Evolutionary conservation across 2,888 invertebrate species (phyloP).

Genomic region (Archips xylosteana): DNA sequence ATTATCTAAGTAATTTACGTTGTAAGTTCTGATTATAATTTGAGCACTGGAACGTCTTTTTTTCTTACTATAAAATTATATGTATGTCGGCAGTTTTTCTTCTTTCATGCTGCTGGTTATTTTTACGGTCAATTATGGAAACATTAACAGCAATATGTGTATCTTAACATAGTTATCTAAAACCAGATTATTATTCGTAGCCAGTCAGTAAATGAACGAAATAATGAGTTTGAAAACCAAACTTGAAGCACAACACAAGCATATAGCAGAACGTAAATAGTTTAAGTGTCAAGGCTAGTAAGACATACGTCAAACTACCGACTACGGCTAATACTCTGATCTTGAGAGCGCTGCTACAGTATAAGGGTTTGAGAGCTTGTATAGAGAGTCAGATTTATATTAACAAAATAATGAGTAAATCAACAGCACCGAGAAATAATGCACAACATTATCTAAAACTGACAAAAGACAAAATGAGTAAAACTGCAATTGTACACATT

Average conservation of each 20-base stretch:
- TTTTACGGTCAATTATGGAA: too few relatives aligned
- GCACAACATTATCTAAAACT: neutral
- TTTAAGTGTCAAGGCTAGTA: neutral
- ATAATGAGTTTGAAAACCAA: neutral
- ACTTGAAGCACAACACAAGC: neutral
- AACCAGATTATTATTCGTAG: neutral
- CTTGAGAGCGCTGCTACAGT: neutral
- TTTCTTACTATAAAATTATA: neutral
- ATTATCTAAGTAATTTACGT: slow-evolving; percentile 24
- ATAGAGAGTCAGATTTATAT: slow-evolving; percentile 1
- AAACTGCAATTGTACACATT: too few relatives aligned
- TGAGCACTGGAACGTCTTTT: slow-evolving; percentile 9
- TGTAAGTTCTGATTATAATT: neutral
- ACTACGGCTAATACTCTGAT: neutral
- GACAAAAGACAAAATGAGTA: neutral
- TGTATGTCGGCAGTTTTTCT: neutral
- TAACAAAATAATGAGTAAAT: neutral
- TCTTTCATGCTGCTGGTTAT: too few relatives aligned
- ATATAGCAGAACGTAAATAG: neutral
- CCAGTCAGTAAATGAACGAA: neutral
- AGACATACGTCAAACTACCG: neutral
- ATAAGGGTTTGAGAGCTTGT: slow-evolving; percentile 10
- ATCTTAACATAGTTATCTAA: neutral
- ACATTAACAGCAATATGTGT: neutral
- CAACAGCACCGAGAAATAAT: neutral